Percentiles rank a stretch among this genome's conserved stretches.
phyloP scores from a whole-genome alignment of 2,797 vertebrate species.

The Pelodytes ibericus region DNA sequence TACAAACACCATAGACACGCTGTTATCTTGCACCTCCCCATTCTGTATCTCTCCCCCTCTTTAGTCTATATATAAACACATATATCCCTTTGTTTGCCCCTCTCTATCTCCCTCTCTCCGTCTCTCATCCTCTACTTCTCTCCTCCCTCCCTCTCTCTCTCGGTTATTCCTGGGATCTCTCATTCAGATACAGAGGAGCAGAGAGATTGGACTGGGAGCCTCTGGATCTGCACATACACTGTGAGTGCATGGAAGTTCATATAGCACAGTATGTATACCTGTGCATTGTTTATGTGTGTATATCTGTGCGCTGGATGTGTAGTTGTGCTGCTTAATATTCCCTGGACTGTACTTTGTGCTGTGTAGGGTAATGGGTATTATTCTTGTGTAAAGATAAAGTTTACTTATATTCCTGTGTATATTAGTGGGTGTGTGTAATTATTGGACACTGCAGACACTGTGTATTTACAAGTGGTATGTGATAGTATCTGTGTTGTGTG shows the following conservation, averaged over 20 bases:
- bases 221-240: background rate
- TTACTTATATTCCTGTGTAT: too few species aligned
- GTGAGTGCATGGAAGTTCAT: background rate
- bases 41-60: background rate
- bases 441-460: too few species aligned
- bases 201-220: background rate
- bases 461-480: too few species aligned
- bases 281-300: background rate
- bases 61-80: background rate
- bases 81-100: background rate
- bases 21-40: background rate
- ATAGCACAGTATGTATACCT: too few species aligned
- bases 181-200: background rate
- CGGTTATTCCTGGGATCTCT: background rate
- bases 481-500: too few species aligned
- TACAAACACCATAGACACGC: background rate
- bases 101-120: background rate
- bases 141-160: background rate
- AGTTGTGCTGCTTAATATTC: background rate
- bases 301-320: background rate
- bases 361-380: too few species aligned
- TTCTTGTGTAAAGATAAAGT: too few species aligned
- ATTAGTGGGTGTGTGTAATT: too few species aligned
- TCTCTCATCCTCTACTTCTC: conserved; percentile 30
- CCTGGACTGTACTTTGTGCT: too few species aligned